Evolutionary conservation across 2,888 invertebrate genomes (phyloP).

Genomic region (Coenonympha arcania): DNA sequence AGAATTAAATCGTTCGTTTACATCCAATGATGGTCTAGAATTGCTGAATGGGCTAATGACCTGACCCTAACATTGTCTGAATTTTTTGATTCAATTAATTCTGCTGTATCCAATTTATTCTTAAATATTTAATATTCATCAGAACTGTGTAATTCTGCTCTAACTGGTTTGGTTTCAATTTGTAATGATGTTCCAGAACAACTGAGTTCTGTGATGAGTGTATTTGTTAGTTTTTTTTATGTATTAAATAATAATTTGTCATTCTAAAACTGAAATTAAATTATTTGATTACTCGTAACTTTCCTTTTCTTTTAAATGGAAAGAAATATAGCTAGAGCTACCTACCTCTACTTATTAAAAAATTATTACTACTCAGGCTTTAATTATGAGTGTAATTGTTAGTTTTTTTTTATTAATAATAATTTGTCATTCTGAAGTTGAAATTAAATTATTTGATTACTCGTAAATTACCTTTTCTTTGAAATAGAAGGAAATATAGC

Average conservation of each 20-base stretch:
- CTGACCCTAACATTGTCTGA: too few species aligned
- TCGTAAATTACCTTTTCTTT: slow-evolving; percentile 1
- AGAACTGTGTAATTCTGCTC: neutral
- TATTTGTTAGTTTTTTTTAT: too few species aligned
- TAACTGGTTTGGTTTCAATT: neutral
- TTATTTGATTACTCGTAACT: neutral
- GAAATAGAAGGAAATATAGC: neutral
- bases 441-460: slow-evolving; percentile 21
- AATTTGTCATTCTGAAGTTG: neutral
- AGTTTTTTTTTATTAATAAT: slow-evolving; percentile 6
- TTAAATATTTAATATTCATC: neutral
- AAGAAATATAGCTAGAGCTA: too few species aligned
- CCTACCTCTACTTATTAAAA: too few species aligned
- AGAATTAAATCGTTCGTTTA: too few species aligned
- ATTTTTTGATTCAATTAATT: too few species aligned
- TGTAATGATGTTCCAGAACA: slow-evolving; percentile 3
- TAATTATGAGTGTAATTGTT: slow-evolving; percentile 9
- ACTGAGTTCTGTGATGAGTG: neutral
- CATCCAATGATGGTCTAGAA: too few species aligned
- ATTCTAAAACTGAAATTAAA: neutral
- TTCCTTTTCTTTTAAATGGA: too few species aligned
- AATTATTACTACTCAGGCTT: too few species aligned
- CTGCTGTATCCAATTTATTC: too few species aligned
- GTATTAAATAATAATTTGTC: too few species aligned
- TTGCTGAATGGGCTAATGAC: too few species aligned